Base-by-base conservation (phyloP, 2,113 vertebrate genomes). In the Oxyruncus cristatus region DNA sequence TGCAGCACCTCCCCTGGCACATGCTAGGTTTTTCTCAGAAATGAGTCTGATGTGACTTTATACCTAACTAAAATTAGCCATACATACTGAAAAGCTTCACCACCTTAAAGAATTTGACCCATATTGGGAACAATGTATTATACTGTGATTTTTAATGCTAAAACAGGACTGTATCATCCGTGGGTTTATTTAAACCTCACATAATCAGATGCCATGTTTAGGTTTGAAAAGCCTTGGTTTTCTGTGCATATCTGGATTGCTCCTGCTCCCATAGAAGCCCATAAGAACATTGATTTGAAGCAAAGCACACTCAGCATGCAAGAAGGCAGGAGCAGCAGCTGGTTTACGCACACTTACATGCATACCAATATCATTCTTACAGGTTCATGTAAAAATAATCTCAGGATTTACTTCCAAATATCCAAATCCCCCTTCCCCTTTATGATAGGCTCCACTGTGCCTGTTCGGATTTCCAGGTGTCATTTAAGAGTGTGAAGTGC, bases 351-450 rank as follows among this genome's bases (percentile, higher is more conserved):
- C 65, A 32, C 76, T 81, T 71, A 88, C 33, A 49, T 49, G 73
- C 76, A 88, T 89, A 83, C 72, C 85, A 80, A 81, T 91, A 96
- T 78, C 24, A 91, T 91, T 90, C 88, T 85, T 92, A 93, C 83
- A 92, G 91, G 83, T 96, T 92, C 89, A 66, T 82, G 83, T 71
- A 89, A 95, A 92, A 95, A 87, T 96, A 95, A 96, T 93, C 91
- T 93, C 65, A 73, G 96, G 88, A 96, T 97, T 96, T 95, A 75
- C 80, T 95, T 94, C 76, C 80, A 91, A 84, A 92, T 20, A 93
- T 44, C 88, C 76, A 93, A 89, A 95, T 96, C 92, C 91, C 65
- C 62, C 71, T 92, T 46, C 84, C 18, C 49, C 41, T 92, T 92
- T 74, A 75, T 89, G 79, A 93, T 81, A 90, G 83, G 83, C 70